Percentiles rank a stretch among this genome's conserved stretches.
Conservation (phyloP, 2,888 invertebrate species). For the Neocrepidodera transversa region DNA sequence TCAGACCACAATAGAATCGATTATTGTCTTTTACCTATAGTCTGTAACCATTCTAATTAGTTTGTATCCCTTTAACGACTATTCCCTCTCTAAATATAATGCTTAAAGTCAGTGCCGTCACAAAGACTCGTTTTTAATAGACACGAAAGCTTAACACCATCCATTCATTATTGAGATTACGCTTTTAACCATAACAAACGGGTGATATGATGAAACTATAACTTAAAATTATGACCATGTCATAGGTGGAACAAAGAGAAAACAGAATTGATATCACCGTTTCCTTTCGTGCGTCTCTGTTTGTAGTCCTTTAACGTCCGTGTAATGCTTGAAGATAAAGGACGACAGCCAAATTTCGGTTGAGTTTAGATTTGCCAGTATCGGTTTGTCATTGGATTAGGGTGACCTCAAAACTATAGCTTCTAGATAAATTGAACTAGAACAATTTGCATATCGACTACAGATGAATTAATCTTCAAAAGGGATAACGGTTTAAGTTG, state of each 20-base stretch:
- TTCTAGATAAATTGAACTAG: constrained; percentile 9
- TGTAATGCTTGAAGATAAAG: constrained; percentile 23
- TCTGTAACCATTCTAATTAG: constrained; percentile 24
- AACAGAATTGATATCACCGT: no score
- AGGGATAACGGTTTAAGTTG: background rate
- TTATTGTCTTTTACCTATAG: constrained; percentile 27
- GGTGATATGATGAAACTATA: no score
- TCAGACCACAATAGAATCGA: constrained; percentile 23
- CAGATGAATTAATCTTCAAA: background rate
- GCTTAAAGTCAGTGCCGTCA: constrained; percentile 3
- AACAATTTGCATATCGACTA: constrained; percentile 8
- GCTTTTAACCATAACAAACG: no score
- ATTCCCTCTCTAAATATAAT: constrained; percentile 16
- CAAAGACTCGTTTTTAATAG: background rate
- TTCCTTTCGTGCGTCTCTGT: no score
- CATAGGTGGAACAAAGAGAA: no score
- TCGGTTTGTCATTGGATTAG: constrained; percentile 25
- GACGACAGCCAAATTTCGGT: constrained; percentile 21
- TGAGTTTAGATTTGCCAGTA: constrained; percentile 21
- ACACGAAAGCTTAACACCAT: no score
- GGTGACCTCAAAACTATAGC: constrained; percentile 1
- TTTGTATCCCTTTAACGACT: constrained; percentile 26
- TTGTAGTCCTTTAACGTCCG: constrained; percentile 19
- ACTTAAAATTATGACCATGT: no score
- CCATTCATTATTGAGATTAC: no score